Base-by-base conservation (phyloP, 2,113 vertebrate species). In the Copsychus sechellarum region DNA sequence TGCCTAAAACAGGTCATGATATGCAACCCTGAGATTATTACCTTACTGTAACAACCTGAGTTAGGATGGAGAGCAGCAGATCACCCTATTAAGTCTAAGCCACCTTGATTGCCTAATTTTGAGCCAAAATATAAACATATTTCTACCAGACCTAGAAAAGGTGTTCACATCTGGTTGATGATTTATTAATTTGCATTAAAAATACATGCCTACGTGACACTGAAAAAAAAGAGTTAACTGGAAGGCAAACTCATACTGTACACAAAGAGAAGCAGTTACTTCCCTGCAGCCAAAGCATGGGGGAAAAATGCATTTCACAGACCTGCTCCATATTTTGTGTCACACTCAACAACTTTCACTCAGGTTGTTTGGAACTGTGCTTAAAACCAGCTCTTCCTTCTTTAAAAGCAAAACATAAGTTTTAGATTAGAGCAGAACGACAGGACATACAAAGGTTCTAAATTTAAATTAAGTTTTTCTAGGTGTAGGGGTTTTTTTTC, bases 381-480 rank as follows among this genome's bases (percentile, higher is more conserved):
- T 85, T 33, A 67, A 70, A 91, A 90, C 4, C 58, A 83, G 62
- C n/a, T 84, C 64, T 57, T 91, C 43, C 50, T 90, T 76, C 71
- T 93, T 69, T 78, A 74, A 62, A 77, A 78, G 56, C 24, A 67
- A 90, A 81, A 34, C 20, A 6, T 18, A 67, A 31, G 43, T 48
- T 94, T 96, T 47, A 64, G 18, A 81, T 90, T 84, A 86, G 48
- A 88, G 64, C 88, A 88, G 51, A 88, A 76, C 2, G 5, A 71
- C 51, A 81, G 47, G 17, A 53, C 23, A 91, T 57, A 72, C 31
- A 82, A 89, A 93, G 36, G 57, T 50, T 93, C 91, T 93, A 89
- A 88, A 92, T 92, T 61, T 81, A 81, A 90, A 94, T 72, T 25
- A 56, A 61, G 47, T 47, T 96, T 93, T 95, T 58, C 45, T 79